These are phyloP conservation scores for Smittia sp. DNA, from an alignment of 2,888 invertebrate genomes.

Conservation along the genomic window DNA sequence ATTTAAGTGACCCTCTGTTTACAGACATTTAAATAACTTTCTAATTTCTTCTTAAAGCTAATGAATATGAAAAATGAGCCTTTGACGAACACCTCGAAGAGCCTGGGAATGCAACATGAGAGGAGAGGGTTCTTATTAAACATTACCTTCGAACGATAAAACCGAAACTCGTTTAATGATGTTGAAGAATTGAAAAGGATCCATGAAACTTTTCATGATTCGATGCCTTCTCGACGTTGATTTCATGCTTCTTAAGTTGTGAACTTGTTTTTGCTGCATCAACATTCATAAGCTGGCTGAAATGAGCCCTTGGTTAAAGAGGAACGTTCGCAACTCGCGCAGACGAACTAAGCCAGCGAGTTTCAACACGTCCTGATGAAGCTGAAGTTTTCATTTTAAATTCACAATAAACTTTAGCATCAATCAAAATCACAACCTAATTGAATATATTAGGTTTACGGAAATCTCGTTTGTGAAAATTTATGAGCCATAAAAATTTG, in stretches of 20 bases:
- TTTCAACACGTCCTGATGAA: no score
- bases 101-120: background rate
- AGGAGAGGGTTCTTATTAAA: background rate
- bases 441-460: background rate
- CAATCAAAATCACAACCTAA: constrained; percentile 6
- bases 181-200: constrained; percentile 14
- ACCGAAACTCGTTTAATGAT: constrained; percentile 17
- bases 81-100: background rate
- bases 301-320: no score
- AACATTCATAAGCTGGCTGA: no score
- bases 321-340: no score
- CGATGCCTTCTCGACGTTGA: background rate
- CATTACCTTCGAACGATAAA: background rate
- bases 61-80: constrained; percentile 2
- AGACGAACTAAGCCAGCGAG: no score
- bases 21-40: background rate
- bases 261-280: no score
- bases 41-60: constrained; percentile 1
- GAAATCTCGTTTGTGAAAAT: constrained; percentile 18
- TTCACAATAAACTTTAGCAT: constrained; percentile 5
- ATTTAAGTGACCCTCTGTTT: background rate
- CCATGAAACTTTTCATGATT: background rate
- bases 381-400: no score
- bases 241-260: no score
- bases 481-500: constrained; percentile 29